phyloP scores from a whole-genome alignment of 2,888 invertebrate genomes.

The Nudaria mundana region DNA sequence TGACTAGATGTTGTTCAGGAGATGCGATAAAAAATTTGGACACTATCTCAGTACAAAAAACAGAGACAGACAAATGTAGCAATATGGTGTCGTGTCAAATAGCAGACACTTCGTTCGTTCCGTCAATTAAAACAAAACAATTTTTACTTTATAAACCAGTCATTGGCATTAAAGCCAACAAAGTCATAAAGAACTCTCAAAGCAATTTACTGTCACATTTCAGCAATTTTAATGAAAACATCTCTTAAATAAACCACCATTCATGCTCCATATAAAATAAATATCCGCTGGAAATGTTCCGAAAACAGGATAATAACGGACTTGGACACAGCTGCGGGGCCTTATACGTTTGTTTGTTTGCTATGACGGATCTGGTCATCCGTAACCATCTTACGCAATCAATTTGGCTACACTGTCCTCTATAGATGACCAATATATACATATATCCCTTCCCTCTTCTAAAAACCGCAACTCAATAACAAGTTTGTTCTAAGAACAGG shows the following conservation, averaged over 20 bases:
- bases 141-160: too few relatives aligned
- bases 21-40: too few relatives aligned
- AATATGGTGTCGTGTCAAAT: too few relatives aligned
- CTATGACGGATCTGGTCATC: constrained; percentile 39
- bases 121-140: too few relatives aligned
- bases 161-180: too few relatives aligned
- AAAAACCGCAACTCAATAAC: neutral
- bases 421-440: constrained; percentile 14
- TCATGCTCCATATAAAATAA: neutral
- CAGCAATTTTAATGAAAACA: constrained; percentile 1
- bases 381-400: constrained; percentile 37
- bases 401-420: constrained; percentile 34
- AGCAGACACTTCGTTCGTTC: too few relatives aligned
- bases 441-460: constrained; percentile 7
- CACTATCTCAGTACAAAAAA: too few relatives aligned
- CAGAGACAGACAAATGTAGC: too few relatives aligned
- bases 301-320: constrained; percentile 19
- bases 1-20: too few relatives aligned
- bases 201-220: neutral
- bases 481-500: neutral
- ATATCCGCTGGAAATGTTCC: constrained; percentile 8
- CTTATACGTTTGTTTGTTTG: constrained; percentile 30
- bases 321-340: constrained; percentile 27
- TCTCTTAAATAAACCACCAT: neutral
- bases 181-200: neutral